These are phyloP conservation scores for Astatotilapia flaviijosephi DNA, from an alignment of 2,113 vertebrate genomes.

Conservation along the genomic window DNA sequence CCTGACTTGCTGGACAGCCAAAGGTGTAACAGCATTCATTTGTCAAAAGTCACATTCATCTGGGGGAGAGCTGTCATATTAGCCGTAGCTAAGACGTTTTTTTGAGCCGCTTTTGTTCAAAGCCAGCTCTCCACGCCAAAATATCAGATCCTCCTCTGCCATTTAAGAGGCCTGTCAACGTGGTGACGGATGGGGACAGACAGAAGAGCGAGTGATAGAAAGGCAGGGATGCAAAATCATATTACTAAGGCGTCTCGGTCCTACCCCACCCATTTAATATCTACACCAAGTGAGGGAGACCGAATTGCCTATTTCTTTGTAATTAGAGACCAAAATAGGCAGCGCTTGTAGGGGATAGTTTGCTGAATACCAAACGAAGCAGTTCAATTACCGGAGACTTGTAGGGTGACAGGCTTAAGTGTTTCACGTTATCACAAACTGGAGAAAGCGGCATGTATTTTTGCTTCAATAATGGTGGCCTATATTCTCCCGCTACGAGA, in stretches of 20 bases:
- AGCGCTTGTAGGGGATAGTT: slow-evolving; percentile 23
- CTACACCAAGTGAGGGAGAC: slow-evolving; percentile 13
- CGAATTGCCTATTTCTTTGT: slow-evolving; percentile 59
- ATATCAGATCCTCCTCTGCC: slow-evolving; percentile 31
- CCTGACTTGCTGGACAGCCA: slow-evolving; percentile 33
- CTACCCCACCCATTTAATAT: slow-evolving; percentile 39
- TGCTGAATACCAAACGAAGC: slow-evolving; percentile 49
- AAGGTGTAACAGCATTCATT: slow-evolving; percentile 51
- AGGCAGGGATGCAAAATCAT: slow-evolving; percentile 43
- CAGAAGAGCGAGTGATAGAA: background rate
- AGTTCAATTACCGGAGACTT: slow-evolving; percentile 55
- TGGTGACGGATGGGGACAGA: slow-evolving; percentile 31
- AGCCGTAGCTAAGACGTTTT: slow-evolving; percentile 45
- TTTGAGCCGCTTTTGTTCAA: slow-evolving; percentile 42
- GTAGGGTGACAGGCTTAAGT: slow-evolving; percentile 42
- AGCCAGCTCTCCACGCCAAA: slow-evolving; percentile 16
- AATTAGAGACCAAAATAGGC: slow-evolving; percentile 62
- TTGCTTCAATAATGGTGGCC: slow-evolving; percentile 42
- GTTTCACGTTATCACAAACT: slow-evolving; percentile 46
- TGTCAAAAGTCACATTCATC: slow-evolving; percentile 63
- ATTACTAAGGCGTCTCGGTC: slow-evolving; percentile 21
- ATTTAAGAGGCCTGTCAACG: slow-evolving; percentile 55
- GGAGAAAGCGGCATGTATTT: slow-evolving; percentile 41
- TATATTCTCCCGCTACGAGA: slow-evolving; percentile 31
- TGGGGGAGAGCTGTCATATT: slow-evolving; percentile 51